Conservation (phyloP, 2,888 invertebrate genomes). For the Thereva nobilitata region DNA sequence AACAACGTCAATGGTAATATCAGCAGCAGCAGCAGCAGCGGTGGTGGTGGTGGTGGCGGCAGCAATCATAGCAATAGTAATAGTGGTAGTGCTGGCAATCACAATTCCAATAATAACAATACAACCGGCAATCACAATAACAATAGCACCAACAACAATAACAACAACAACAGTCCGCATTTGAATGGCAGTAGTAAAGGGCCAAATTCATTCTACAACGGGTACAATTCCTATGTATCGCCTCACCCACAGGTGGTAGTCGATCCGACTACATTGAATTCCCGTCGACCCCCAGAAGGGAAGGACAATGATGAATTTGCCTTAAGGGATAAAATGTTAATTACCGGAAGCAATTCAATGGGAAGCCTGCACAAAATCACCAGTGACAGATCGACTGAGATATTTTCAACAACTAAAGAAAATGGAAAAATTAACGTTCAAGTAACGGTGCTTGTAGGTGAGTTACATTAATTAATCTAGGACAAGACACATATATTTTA, state of each 20-base stretch:
- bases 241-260: conserved; percentile 32
- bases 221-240: conserved; percentile 22
- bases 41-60: neutral
- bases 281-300: conserved; percentile 71
- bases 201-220: conserved; percentile 17
- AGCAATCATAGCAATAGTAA: neutral
- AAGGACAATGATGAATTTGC: conserved; percentile 74
- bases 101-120: conserved; percentile 38
- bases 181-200: conserved; percentile 47
- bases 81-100: conserved; percentile 8
- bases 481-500: neutral
- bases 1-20: conserved; percentile 16
- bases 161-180: conserved; percentile 42
- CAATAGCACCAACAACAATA: conserved; percentile 26
- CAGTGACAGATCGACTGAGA: conserved; percentile 50
- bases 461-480: conserved; percentile 46
- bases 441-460: conserved; percentile 79
- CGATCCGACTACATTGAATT: conserved; percentile 27
- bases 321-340: conserved; percentile 60
- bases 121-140: conserved; percentile 25
- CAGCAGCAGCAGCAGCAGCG: conserved; percentile 18
- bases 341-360: conserved; percentile 21
- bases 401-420: conserved; percentile 62
- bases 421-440: conserved; percentile 89
- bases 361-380: conserved; percentile 38